Evolutionary conservation across 2,888 invertebrate genomes (phyloP), one percentile per base, ranked within the genome.

Genomic region (Sarcophaga carnaria): DNA sequence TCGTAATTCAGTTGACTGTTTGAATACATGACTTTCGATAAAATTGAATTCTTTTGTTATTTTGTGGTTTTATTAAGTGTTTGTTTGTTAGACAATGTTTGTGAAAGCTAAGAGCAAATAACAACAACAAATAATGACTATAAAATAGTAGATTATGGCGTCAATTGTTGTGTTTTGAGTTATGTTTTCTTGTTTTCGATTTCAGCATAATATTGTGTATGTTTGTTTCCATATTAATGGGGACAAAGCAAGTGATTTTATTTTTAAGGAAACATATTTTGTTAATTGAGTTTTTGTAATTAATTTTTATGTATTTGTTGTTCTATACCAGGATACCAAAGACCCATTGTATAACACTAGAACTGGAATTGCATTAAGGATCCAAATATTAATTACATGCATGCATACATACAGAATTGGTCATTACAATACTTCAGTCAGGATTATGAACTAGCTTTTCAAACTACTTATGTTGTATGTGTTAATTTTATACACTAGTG

Each of bases 41-140:
- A 70, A 81, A 83, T 80, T 83, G 22, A 77, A 66, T 78, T 77
- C 66, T 59, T 76, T 86, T 76, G 80, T 79, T 80, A 59, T 72
- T 54, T 49, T 59, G 17, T 77, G 47, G 69, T 71, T 80, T 14
- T 54, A 64, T 69, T 72, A 62, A 54, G 25, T 67, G 59, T 76
- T 67, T 20, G 62, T 76, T 64, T 37, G 37, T 37, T 37, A 10
- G 37, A 54, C 45, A 82, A 76, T 80, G 74, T 69, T 54, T 17
- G 12, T 14, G 12, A 54, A 54, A 54, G 4, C 12, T 14, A 54
- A 14, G 54, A 54, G 17, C 12, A 54, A 54, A 14, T 4, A 17
- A 14, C 54, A 54, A 54, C 54, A 54, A 17, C 54, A 54, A 54
- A 37, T 54, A 76, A 45, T 27, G 60, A 71, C 67, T 72, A 14